A percentile compares a stretch with the other conserved stretches of the same genome.
Evolutionary conservation across 2,888 invertebrate genomes (phyloP).

Genomic region (Perizoma flavofasciatum): DNA sequence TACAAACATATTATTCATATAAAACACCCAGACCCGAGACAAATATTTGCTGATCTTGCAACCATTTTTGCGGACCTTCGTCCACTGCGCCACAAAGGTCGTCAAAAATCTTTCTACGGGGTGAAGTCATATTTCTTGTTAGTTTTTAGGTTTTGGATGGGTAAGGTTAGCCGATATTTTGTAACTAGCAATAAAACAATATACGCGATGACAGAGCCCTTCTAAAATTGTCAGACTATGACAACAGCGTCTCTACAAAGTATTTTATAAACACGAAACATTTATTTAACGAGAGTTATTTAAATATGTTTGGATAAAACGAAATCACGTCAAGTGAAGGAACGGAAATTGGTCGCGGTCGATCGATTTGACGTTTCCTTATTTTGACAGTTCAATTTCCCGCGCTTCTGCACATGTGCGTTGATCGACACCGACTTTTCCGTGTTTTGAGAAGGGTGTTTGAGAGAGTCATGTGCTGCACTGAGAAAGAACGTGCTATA

Average conservation of each 20-base stretch:
- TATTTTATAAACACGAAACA: slow-evolving; percentile 16
- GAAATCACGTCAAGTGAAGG: too few species aligned
- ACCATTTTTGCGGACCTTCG: too few species aligned
- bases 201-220: not conserved
- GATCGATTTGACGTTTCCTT: slow-evolving; percentile 46
- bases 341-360: slow-evolving; percentile 37
- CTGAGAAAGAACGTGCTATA: too few species aligned
- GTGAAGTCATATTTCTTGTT: not conserved
- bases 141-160: not conserved
- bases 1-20: too few species aligned
- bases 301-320: not conserved
- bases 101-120: slow-evolving; percentile 2
- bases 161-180: not conserved
- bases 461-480: not conserved
- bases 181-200: slow-evolving; percentile 1
- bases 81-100: too few species aligned
- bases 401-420: slow-evolving; percentile 19
- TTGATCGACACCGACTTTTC: slow-evolving; percentile 6
- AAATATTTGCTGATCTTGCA: too few species aligned
- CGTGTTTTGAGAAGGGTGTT: not conserved
- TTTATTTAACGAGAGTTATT: slow-evolving; percentile 3
- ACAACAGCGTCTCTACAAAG: slow-evolving; percentile 16
- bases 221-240: slow-evolving; percentile 3
- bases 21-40: too few species aligned
- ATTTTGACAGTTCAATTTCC: slow-evolving; percentile 52